Evolutionary conservation across 2,797 vertebrate genomes (phyloP), one percentile per base, ranked within the genome.

Genomic region (Selene dorsalis): DNA sequence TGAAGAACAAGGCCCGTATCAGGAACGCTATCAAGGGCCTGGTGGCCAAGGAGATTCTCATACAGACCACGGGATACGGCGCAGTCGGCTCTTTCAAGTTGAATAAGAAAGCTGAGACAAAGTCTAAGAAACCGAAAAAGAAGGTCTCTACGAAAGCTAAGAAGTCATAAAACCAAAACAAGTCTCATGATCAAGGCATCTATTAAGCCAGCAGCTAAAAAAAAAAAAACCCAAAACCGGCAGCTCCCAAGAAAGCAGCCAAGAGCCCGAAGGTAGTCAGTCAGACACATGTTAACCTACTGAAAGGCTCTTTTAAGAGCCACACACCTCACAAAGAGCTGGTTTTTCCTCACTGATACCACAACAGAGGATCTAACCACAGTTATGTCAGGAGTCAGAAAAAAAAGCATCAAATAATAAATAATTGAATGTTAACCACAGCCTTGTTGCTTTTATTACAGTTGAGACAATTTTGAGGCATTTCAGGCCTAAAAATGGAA

Each of bases 151-250:
- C 4, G 0, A 72, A 77, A 26, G 57, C 39, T 0, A 89, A 87
- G 79, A 89, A 80, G 38, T 47, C 73, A 83, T 63, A 88, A 84
- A 43, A 18, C 69, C 2, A 17, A 43, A 67, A 83, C 77, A 65
- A 81, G 66, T 6, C 63, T 78, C 16, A 84, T 79, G 65, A 30
- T 30, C 30, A 83, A 86, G 12, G 45, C 18, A 3, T 13, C 6
- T 0, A 82, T 73, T 9, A 80, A 74, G 53, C 58, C 79, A 0
- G 63, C 65, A 2, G 50, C 70, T 3, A 86, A 80, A 70, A 80
- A 76, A 2, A 1, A 69, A n/a, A n/a, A n/a, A n/a, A n/a, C 1
- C 58, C 69, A 0, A 45, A 35, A 35, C 32, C 32, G 32, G 32
- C 32, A 35, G 32, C 32, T 35, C 55, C 0, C 77, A 77, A 84